These are phyloP conservation scores for Cylindroiulus punctatus DNA, from an alignment of 2,888 invertebrate species.

Conservation along the genomic window DNA sequence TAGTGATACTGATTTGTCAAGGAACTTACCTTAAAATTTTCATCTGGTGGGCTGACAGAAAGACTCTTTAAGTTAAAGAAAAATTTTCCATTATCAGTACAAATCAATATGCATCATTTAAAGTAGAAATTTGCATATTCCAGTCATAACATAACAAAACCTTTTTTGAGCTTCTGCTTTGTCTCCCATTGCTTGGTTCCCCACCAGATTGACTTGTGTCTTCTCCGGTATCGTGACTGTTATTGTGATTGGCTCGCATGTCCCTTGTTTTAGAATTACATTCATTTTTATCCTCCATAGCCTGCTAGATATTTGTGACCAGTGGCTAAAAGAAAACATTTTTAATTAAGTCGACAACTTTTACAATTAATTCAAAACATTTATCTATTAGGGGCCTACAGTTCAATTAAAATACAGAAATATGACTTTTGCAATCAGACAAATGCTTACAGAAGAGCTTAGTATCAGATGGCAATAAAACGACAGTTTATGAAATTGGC, in stretches of 20 bases:
- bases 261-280: conserved; percentile 54
- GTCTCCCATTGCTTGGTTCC: conserved; percentile 44
- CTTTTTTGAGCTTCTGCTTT: conserved; percentile 44
- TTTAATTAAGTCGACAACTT: too few relatives aligned
- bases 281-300: conserved; percentile 54
- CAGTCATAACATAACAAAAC: not conserved
- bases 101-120: not conserved
- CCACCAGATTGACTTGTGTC: conserved; percentile 57
- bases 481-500: too few relatives aligned
- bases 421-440: too few relatives aligned
- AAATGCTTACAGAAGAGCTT: too few relatives aligned
- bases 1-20: too few relatives aligned
- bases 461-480: too few relatives aligned
- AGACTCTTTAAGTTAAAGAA: not conserved
- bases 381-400: too few relatives aligned
- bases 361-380: too few relatives aligned
- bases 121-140: not conserved
- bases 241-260: conserved; percentile 49
- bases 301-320: not conserved
- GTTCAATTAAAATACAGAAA: too few relatives aligned
- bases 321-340: not conserved
- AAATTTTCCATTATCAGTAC: not conserved
- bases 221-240: conserved; percentile 52
- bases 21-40: conserved; percentile 7
- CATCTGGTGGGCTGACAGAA: conserved; percentile 15